Conservation (phyloP, 2,888 invertebrate genomes). For the Drosophila falleni region DNA sequence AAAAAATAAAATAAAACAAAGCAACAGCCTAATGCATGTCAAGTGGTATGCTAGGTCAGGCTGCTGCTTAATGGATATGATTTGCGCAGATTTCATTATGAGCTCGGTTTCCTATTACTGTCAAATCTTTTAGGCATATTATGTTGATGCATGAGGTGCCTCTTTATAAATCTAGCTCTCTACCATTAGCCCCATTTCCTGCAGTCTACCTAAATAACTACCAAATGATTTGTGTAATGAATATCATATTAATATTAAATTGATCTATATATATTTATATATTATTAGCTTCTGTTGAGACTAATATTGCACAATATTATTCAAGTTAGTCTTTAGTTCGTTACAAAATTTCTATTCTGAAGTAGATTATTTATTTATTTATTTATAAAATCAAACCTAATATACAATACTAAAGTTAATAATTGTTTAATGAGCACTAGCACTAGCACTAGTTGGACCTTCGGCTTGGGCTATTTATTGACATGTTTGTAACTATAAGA, state of each 20-base stretch:
- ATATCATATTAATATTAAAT: neutral
- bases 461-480: too few species aligned
- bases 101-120: slow-evolving; percentile 12
- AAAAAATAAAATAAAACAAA: slow-evolving; percentile 4
- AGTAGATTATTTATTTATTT: too few species aligned
- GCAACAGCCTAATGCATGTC: slow-evolving; percentile 36
- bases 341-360: too few species aligned
- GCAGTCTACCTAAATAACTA: neutral
- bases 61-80: slow-evolving; percentile 14
- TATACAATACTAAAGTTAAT: too few species aligned
- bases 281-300: too few species aligned
- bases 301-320: too few species aligned
- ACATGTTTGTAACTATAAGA: too few species aligned
- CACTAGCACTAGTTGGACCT: too few species aligned
- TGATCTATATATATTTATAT: neutral
- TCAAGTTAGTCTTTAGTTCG: too few species aligned
- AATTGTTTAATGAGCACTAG: too few species aligned
- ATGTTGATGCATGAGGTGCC: slow-evolving; percentile 6
- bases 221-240: neutral
- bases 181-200: neutral
- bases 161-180: neutral
- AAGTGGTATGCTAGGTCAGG: slow-evolving; percentile 50
- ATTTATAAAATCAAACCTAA: too few species aligned
- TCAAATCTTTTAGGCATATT: slow-evolving; percentile 7
- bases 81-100: slow-evolving; percentile 17